Percentiles rank a stretch among this genome's conserved stretches.
phyloP scores from a whole-genome alignment of 2,797 vertebrate species.

The Anabas testudineus region DNA sequence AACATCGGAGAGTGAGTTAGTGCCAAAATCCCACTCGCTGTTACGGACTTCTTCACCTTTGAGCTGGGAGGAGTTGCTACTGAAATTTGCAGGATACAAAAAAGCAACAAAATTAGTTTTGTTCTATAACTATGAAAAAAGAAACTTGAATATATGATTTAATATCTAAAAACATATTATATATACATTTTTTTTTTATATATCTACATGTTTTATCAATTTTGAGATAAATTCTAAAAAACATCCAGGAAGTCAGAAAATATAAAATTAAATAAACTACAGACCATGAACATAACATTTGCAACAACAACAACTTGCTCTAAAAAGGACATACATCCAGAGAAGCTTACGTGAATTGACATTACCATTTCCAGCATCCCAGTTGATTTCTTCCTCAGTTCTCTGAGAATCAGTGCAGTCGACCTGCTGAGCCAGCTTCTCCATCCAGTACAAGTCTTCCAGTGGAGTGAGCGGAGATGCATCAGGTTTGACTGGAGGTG shows the following conservation, averaged over 20 bases:
- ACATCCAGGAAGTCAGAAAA: no score
- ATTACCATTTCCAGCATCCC: slow-evolving; percentile 55
- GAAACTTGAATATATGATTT: no score
- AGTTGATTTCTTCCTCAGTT: slow-evolving; percentile 58
- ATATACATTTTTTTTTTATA: no score
- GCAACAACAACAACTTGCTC: no score
- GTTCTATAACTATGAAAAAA: not conserved
- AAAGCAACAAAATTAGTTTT: not conserved
- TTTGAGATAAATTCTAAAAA: no score
- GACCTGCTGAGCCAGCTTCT: slow-evolving; percentile 50
- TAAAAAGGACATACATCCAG: no score
- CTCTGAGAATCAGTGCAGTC: slow-evolving; percentile 40
- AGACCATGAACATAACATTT: no score
- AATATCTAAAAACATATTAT: no score
- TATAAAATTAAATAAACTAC: no score
- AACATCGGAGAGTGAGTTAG: slow-evolving; percentile 94
- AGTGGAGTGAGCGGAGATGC: slow-evolving; percentile 67
- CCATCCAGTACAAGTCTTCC: slow-evolving; percentile 68
- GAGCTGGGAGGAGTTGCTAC: slow-evolving; percentile 81
- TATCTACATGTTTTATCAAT: no score
- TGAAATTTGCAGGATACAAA: slow-evolving; percentile 15
- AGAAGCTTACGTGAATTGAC: slow-evolving; percentile 71
- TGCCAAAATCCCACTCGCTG: slow-evolving; percentile 88
- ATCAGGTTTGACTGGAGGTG: not conserved
- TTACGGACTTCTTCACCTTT: slow-evolving; percentile 80